Conservation (phyloP, 2,113 vertebrate species). For the Ranitomeya imitator region DNA sequence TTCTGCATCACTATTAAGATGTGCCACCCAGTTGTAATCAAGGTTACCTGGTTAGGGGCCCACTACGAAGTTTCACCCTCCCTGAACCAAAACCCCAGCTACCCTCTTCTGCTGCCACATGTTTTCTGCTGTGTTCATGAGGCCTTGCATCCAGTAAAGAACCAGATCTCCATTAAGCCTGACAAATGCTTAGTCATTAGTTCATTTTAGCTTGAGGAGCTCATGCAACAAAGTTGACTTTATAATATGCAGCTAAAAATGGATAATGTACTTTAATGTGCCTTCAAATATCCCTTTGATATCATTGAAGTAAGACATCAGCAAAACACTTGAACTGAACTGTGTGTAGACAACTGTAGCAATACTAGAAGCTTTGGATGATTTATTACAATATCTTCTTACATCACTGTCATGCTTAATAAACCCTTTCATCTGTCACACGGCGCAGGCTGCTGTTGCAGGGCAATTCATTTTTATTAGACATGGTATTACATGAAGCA, state of each 20-base stretch:
- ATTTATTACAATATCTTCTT: slow-evolving; percentile 44
- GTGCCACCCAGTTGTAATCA: too few relatives aligned
- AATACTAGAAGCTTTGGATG: slow-evolving; percentile 19
- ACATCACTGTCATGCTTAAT: slow-evolving; percentile 46
- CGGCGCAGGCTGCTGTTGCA: background rate
- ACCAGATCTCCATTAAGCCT: background rate
- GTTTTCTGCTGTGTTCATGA: background rate
- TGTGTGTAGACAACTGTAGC: slow-evolving; percentile 4
- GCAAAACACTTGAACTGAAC: background rate
- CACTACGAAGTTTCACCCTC: too few relatives aligned
- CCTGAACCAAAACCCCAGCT: too few relatives aligned
- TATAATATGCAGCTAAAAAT: slow-evolving; percentile 3
- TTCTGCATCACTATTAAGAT: too few relatives aligned
- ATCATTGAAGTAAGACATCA: slow-evolving; percentile 25
- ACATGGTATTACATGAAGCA: background rate
- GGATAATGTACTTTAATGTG: slow-evolving; percentile 6
- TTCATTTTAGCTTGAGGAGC: background rate
- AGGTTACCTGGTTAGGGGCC: too few relatives aligned
- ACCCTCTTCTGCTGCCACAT: background rate
- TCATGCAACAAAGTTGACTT: background rate
- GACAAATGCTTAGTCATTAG: background rate
- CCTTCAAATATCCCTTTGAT: slow-evolving; percentile 26
- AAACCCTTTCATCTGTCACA: slow-evolving; percentile 43
- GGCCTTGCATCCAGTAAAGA: background rate
- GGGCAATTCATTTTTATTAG: slow-evolving; percentile 10